phyloP scores from a whole-genome alignment of 92 coral and sea anemone genomes.

The Parazoanthus atlanticus region DNA sequence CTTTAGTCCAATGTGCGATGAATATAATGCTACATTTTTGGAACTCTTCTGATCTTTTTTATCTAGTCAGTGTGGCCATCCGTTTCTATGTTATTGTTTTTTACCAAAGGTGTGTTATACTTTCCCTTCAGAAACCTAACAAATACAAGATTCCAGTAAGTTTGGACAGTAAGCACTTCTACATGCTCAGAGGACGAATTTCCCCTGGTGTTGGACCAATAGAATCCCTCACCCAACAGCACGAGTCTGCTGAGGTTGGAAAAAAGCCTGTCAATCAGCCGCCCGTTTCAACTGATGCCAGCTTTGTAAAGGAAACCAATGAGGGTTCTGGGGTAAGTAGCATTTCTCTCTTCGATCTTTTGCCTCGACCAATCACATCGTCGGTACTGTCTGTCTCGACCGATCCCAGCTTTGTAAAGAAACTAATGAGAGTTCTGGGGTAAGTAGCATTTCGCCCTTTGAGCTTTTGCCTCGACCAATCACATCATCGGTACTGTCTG shows the following conservation, averaged over 20 bases:
- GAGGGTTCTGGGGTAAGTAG: constrained; percentile 80
- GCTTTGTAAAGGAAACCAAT: constrained; percentile 78
- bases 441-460: constrained; percentile 26
- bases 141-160: constrained; percentile 83
- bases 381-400: constrained; percentile 34
- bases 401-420: constrained; percentile 71
- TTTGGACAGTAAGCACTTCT: constrained; percentile 78
- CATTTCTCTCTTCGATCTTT: neutral
- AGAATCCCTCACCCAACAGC: constrained; percentile 71
- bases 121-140: constrained; percentile 46
- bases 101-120: neutral
- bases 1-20: no score
- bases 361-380: neutral
- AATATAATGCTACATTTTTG: no score
- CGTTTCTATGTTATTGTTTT: no score
- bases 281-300: constrained; percentile 65
- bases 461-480: neutral
- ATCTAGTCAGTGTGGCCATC: no score
- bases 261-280: constrained; percentile 55
- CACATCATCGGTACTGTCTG: neutral
- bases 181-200: constrained; percentile 71
- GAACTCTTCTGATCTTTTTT: no score
- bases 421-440: constrained; percentile 86
- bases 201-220: constrained; percentile 74
- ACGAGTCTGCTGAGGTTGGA: constrained; percentile 54